These are phyloP conservation scores for Zaprionus obscuricornis DNA, from an alignment of 2,888 invertebrate species.

Conservation along the genomic window DNA sequence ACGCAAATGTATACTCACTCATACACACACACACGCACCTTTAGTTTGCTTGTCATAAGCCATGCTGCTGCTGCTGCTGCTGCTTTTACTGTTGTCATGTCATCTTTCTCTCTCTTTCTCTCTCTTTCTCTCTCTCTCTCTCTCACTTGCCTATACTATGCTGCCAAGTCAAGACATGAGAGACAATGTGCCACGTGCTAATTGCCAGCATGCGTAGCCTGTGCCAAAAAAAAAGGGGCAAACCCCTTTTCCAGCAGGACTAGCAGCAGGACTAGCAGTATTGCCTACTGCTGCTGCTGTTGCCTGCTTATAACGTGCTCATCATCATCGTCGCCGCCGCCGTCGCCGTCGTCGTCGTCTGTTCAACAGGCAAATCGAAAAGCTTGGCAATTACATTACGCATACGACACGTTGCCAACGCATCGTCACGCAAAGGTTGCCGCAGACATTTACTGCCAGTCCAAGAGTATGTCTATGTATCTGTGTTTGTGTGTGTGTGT, in stretches of 20 bases:
- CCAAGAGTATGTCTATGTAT: background rate
- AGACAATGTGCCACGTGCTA: conserved; percentile 58
- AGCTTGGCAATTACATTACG: conserved; percentile 69
- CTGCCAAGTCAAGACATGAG: conserved; percentile 13
- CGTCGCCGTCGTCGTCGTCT: background rate
- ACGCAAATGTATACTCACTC: background rate
- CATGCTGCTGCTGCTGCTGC: background rate
- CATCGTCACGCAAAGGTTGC: conserved; percentile 32
- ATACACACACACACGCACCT: background rate
- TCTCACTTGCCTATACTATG: background rate
- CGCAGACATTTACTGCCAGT: conserved; percentile 15
- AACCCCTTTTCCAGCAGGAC: conserved; percentile 18
- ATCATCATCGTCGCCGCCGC: background rate
- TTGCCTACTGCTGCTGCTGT: too few species aligned
- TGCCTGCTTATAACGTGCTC: background rate
- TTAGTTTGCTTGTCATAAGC: conserved; percentile 9
- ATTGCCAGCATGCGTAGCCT: conserved; percentile 54
- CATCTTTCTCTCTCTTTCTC: too few species aligned
- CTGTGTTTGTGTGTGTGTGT: background rate
- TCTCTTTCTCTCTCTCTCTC: too few species aligned
- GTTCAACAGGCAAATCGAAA: conserved; percentile 32
- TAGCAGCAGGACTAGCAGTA: too few species aligned
- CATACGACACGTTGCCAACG: conserved; percentile 59
- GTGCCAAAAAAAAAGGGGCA: conserved; percentile 1
- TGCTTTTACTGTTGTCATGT: background rate